These are phyloP conservation scores for Planiliza haematocheilus DNA, from an alignment of 2,113 vertebrate genomes.

Conservation along the genomic window DNA sequence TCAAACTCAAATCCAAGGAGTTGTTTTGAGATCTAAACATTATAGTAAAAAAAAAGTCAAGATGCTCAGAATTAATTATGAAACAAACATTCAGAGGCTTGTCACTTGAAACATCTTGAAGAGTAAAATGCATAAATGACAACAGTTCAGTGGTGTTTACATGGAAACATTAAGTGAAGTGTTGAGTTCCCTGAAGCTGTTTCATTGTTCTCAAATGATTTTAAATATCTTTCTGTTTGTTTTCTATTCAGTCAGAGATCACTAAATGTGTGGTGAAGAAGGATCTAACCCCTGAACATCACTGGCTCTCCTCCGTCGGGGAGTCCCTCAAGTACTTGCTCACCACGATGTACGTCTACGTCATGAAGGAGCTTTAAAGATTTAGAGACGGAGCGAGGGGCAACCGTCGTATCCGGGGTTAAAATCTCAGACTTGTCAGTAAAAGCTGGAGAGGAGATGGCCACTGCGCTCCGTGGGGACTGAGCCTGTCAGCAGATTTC, in stretches of 20 bases:
- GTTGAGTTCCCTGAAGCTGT: no score
- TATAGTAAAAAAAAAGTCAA: not conserved
- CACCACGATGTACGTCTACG: constrained; percentile 89
- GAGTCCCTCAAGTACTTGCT: constrained; percentile 91
- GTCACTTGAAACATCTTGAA: no score
- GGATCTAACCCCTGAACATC: constrained; percentile 84
- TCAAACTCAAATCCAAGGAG: not conserved
- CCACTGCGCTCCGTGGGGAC: constrained; percentile 4
- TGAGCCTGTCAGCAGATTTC: constrained; percentile 10
- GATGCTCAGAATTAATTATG: no score
- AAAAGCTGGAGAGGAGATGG: constrained; percentile 18
- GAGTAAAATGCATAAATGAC: no score
- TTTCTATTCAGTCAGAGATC: constrained; percentile 86
- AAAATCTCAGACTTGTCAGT: constrained; percentile 29
- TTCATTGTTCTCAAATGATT: not conserved
- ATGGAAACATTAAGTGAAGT: no score
- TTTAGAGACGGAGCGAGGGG: not conserved
- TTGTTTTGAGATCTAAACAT: not conserved
- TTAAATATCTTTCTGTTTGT: not conserved
- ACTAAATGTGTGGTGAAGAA: constrained; percentile 91
- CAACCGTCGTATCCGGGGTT: not conserved
- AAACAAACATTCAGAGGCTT: no score
- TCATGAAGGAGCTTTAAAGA: constrained; percentile 89
- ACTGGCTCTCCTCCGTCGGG: constrained; percentile 87
- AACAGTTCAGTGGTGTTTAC: no score